Conservation (phyloP, 1,140 invertebrate species). For the Anagrus nilaparvatae region DNA sequence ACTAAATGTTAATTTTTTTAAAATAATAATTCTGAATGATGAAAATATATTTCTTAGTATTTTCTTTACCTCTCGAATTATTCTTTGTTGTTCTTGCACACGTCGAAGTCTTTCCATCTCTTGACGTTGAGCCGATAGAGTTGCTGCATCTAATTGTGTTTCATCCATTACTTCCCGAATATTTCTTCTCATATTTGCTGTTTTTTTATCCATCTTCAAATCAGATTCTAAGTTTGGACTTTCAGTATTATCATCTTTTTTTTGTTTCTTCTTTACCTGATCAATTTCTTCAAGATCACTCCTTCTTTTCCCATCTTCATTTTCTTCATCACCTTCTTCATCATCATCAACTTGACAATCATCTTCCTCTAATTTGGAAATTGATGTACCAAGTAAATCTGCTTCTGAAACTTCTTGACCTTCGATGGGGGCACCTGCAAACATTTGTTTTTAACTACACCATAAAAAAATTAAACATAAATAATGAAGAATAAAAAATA, state of each 20-base stretch:
- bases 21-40: background rate
- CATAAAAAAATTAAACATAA: background rate
- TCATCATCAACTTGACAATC: conserved; percentile 35
- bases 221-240: conserved; percentile 28
- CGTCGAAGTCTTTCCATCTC: conserved; percentile 77
- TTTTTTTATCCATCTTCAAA: conserved; percentile 52
- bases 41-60: conserved; percentile 45
- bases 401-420: conserved; percentile 39
- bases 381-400: conserved; percentile 35
- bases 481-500: conserved; percentile 6
- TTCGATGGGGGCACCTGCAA: conserved; percentile 35
- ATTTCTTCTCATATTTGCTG: conserved; percentile 65
- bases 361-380: too few relatives aligned
- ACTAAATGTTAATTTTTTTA: background rate
- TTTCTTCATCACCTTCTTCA: conserved; percentile 31
- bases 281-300: conserved; percentile 29
- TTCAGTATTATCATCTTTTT: conserved; percentile 31
- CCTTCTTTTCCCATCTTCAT: conserved; percentile 28
- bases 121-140: conserved; percentile 82
- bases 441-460: background rate
- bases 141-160: conserved; percentile 82
- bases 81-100: conserved; percentile 74
- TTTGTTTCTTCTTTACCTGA: conserved; percentile 30
- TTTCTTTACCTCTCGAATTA: conserved; percentile 64
- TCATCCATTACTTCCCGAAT: conserved; percentile 89